Evolutionary conservation across 2,113 vertebrate species (phyloP).

Genomic region (Erythrolamprus reginae): DNA sequence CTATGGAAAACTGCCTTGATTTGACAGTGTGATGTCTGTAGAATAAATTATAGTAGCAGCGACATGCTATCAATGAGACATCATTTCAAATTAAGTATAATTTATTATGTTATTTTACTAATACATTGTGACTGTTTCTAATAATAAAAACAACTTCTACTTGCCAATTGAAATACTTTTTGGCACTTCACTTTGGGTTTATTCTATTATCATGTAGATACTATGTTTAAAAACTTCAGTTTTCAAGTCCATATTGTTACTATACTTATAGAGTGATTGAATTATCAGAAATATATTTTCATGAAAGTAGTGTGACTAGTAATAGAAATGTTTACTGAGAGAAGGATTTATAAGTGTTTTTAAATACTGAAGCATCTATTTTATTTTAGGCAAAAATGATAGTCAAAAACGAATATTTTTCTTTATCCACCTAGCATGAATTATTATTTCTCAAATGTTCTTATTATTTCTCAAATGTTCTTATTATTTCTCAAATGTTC

Average conservation of each 20-base stretch:
- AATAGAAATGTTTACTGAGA: neutral
- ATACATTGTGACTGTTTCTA: conserved; percentile 53
- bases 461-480: too few species aligned
- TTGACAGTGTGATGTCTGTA: conserved; percentile 38
- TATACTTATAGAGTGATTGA: neutral
- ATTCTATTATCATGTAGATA: neutral
- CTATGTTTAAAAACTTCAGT: neutral
- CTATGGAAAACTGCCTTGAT: conserved; percentile 50
- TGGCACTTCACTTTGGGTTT: neutral
- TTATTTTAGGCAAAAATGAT: neutral
- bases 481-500: neutral
- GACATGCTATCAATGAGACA: conserved; percentile 45
- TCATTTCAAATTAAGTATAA: conserved; percentile 54
- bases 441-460: too few species aligned
- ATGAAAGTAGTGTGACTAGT: neutral
- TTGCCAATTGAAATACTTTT: neutral
- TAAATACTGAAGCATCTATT: neutral
- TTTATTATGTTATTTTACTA: conserved; percentile 47
- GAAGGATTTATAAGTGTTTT: neutral
- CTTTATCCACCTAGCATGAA: neutral
- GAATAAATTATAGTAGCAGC: conserved; percentile 41
- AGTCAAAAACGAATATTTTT: neutral
- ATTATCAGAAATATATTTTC: neutral
- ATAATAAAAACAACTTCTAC: conserved; percentile 6
- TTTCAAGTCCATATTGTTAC: conserved; percentile 11